phyloP scores from a whole-genome alignment of 1,140 invertebrate species.

The Zaprionus ornatus region DNA sequence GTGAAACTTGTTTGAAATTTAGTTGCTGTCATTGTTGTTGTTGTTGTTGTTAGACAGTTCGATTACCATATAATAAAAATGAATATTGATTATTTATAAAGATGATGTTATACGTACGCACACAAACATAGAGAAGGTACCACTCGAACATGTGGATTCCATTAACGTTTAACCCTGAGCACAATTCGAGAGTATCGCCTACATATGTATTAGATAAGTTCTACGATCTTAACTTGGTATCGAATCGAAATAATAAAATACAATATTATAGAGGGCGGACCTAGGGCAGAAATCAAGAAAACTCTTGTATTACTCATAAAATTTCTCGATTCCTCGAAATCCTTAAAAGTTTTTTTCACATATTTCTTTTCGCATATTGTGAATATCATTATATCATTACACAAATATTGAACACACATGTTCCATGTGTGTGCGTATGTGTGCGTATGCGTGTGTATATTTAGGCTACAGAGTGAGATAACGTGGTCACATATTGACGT shows the following conservation, averaged over 20 bases:
- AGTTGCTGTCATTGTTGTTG: conserved; percentile 45
- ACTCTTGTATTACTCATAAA: not conserved
- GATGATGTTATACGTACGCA: conserved; percentile 58
- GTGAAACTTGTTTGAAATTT: conserved; percentile 63
- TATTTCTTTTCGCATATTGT: not conserved
- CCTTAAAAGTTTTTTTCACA: not conserved
- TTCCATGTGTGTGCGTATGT: not conserved
- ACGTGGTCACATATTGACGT: not conserved
- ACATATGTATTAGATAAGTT: conserved; percentile 20
- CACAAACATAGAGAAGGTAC: conserved; percentile 1
- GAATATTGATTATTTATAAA: conserved; percentile 70
- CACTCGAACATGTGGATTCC: conserved; percentile 35
- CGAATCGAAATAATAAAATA: not conserved
- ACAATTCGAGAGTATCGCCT: conserved; percentile 7
- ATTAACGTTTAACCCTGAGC: conserved; percentile 32
- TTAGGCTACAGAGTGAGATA: conserved; percentile 13
- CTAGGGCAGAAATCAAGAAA: no score
- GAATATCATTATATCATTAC: conserved; percentile 12
- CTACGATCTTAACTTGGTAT: conserved; percentile 11
- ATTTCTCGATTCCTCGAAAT: not conserved
- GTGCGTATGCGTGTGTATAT: conserved; percentile 21
- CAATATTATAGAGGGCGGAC: not conserved
- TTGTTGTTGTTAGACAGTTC: conserved; percentile 32
- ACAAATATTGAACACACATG: not conserved
- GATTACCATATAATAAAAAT: conserved; percentile 49